Percentiles rank a stretch among this genome's conserved stretches.
These are phyloP conservation scores for Apamea crenata DNA, from an alignment of 2,888 invertebrate genomes.

Conservation along the genomic window DNA sequence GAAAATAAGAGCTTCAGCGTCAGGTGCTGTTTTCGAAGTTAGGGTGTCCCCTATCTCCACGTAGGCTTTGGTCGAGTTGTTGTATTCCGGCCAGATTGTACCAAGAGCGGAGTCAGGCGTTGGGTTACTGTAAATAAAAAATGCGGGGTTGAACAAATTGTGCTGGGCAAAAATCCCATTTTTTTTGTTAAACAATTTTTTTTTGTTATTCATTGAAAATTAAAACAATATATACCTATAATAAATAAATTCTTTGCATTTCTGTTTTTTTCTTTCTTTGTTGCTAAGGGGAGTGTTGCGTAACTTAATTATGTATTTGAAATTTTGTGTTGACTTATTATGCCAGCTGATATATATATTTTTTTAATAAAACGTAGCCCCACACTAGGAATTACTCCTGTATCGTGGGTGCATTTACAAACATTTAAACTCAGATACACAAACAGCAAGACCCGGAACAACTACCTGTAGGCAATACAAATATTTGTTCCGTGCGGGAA, in stretches of 20 bases:
- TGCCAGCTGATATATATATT: neutral
- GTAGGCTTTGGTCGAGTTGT: conserved; percentile 67
- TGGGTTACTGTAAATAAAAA: conserved; percentile 20
- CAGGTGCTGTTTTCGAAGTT: conserved; percentile 61
- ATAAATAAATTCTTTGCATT: neutral
- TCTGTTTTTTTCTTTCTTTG: neutral
- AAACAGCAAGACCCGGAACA: no score
- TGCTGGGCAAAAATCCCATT: neutral
- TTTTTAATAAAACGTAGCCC: no score
- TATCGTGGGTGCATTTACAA: no score
- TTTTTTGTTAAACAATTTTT: neutral
- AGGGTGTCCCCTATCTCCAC: conserved; percentile 77
- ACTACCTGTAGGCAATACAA: no score
- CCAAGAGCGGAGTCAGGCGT: conserved; percentile 49
- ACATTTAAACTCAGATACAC: no score
- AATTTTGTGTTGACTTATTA: neutral
- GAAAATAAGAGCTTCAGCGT: conserved; percentile 70
- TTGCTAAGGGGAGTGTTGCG: no score
- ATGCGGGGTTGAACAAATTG: neutral
- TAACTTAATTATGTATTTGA: neutral
- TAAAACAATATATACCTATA: no score
- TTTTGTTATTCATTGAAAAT: neutral
- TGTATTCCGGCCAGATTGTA: conserved; percentile 77
- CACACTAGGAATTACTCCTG: no score
- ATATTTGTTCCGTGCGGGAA: no score